Conservation (phyloP, 2,888 invertebrate species). For the Lissonota sp. region DNA sequence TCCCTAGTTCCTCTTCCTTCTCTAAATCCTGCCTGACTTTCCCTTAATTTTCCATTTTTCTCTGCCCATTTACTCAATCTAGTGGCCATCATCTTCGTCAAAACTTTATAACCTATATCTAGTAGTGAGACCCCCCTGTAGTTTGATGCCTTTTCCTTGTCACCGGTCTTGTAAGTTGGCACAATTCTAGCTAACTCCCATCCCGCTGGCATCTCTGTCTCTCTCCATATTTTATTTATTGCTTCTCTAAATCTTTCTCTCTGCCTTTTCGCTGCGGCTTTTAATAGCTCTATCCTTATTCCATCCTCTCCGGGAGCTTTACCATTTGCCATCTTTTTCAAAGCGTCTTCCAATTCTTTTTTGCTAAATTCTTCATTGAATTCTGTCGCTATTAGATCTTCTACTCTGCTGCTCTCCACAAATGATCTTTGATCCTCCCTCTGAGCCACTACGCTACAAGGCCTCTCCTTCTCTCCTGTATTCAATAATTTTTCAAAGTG, state of each 20-base stretch:
- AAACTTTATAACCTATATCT: slow-evolving; percentile 35
- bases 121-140: slow-evolving; percentile 46
- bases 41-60: slow-evolving; percentile 30
- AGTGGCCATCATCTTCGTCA: slow-evolving; percentile 24
- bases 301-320: slow-evolving; percentile 29
- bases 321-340: slow-evolving; percentile 15
- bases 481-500: background rate
- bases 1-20: slow-evolving; percentile 52
- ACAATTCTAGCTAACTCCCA: slow-evolving; percentile 41
- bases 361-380: slow-evolving; percentile 1
- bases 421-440: no score
- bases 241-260: background rate
- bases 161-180: slow-evolving; percentile 30
- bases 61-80: slow-evolving; percentile 42
- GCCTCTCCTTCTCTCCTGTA: background rate
- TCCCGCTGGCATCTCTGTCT: slow-evolving; percentile 7
- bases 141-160: slow-evolving; percentile 13
- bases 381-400: slow-evolving; percentile 23
- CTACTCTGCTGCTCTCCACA: background rate
- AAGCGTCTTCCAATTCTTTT: background rate
- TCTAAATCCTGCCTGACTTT: slow-evolving; percentile 61
- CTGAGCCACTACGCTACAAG: background rate
- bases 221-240: slow-evolving; percentile 26
- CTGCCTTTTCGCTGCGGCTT: background rate
- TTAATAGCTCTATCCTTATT: slow-evolving; percentile 19